Conservation (phyloP, 2,888 invertebrate species). For the Carterocephalus palaemon region DNA sequence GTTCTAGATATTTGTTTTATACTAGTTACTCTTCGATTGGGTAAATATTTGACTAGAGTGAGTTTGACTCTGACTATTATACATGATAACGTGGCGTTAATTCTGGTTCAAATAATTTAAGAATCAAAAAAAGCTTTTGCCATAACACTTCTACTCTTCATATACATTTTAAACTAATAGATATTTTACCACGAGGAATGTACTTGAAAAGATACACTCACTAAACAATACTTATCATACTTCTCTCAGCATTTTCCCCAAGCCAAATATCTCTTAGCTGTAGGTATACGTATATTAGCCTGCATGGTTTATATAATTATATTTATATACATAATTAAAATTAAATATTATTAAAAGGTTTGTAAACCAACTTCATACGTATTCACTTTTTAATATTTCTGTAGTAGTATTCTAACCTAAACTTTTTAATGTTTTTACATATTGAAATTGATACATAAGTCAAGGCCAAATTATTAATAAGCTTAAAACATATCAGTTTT, state of each 20-base stretch:
- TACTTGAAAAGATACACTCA: no score
- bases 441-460: constrained; percentile 5
- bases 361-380: constrained; percentile 9
- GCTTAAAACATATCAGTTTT: constrained; percentile 21
- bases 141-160: not conserved
- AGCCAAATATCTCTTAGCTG: not conserved
- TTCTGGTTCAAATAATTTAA: not conserved
- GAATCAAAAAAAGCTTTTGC: not conserved
- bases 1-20: constrained; percentile 61
- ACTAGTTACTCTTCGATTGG: constrained; percentile 50
- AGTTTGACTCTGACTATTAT: constrained; percentile 27
- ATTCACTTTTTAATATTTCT: constrained; percentile 8
- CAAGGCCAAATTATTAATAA: constrained; percentile 20
- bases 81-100: constrained; percentile 1
- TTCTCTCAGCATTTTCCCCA: no score
- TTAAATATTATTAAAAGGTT: constrained; percentile 8
- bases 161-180: not conserved
- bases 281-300: not conserved
- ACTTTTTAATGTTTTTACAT: not conserved
- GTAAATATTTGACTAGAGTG: constrained; percentile 50
- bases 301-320: not conserved
- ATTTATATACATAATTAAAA: not conserved
- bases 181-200: no score
- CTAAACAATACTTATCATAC: no score
- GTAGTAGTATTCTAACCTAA: constrained; percentile 1